A percentile compares a stretch with the other conserved stretches of the same genome.
Evolutionary conservation across 2,797 vertebrate genomes (phyloP).

Genomic region (Lacerta bilineata): DNA sequence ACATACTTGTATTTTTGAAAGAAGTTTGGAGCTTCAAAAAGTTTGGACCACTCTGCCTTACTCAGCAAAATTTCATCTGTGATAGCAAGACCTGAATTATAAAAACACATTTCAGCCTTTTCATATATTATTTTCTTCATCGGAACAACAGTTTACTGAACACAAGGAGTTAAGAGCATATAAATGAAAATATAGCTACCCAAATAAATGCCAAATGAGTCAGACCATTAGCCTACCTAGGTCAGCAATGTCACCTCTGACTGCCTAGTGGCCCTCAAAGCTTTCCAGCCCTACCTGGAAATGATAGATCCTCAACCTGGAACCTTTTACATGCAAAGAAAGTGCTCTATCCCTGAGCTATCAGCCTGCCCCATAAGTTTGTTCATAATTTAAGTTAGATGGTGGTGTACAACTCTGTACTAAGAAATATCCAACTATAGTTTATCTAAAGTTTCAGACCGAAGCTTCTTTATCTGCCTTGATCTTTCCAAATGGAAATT

Average conservation of each 20-base stretch:
- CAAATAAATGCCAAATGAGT: neutral
- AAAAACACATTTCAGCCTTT: constrained; percentile 77
- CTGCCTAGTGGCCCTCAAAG: neutral
- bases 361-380: neutral
- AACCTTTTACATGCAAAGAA: neutral
- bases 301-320: no score
- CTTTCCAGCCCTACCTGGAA: neutral
- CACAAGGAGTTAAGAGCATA: constrained; percentile 7
- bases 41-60: constrained; percentile 93
- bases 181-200: neutral
- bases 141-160: constrained; percentile 52
- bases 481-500: no score
- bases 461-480: neutral
- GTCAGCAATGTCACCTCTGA: neutral
- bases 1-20: constrained; percentile 98
- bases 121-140: constrained; percentile 49
- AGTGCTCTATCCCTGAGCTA: neutral
- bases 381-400: neutral
- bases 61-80: constrained; percentile 92
- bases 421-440: neutral
- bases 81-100: constrained; percentile 88
- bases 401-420: neutral
- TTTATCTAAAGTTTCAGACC: neutral
- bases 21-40: constrained; percentile 95
- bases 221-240: neutral